Conservation (phyloP, 2,888 invertebrate species). For the Hydroisotoma schaefferi region DNA sequence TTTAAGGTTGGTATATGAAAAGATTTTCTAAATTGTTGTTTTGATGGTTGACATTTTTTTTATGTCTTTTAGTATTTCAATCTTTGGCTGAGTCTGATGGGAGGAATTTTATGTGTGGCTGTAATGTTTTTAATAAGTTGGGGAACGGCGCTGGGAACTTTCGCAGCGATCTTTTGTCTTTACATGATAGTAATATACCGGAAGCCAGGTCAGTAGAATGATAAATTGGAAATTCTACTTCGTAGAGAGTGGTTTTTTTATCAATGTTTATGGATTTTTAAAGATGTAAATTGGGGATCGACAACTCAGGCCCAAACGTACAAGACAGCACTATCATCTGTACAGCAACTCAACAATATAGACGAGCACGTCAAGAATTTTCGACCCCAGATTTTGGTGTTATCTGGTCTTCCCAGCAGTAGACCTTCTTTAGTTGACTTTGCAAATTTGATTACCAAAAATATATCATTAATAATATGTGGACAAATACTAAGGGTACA, state of each 20-base stretch:
- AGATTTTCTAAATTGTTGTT: neutral
- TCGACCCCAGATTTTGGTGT: conserved; percentile 83
- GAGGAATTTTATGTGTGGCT: conserved; percentile 75
- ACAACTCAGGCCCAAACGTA: conserved; percentile 95
- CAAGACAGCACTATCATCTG: conserved; percentile 81
- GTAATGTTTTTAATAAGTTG: conserved; percentile 97
- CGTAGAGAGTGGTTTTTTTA: neutral
- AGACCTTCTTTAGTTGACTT: conserved; percentile 89
- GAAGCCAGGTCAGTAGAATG: conserved; percentile 71
- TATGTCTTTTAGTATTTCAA: conserved; percentile 72
- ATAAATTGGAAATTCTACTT: neutral
- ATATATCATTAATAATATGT: conserved; percentile 82
- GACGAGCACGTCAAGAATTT: conserved; percentile 98
- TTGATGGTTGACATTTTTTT: neutral
- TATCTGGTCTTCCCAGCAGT: conserved; percentile 76
- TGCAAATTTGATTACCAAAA: conserved; percentile 84
- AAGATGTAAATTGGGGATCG: conserved; percentile 95
- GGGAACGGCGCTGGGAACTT: conserved; percentile 81
- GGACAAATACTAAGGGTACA: conserved; percentile 64
- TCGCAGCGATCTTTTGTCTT: conserved; percentile 73
- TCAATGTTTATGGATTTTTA: conserved; percentile 2
- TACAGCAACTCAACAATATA: conserved; percentile 67
- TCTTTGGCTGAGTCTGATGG: conserved; percentile 88
- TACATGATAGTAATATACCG: conserved; percentile 89
- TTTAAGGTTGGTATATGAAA: conserved; percentile 67